Base-by-base conservation (phyloP, 2,888 invertebrate genomes). In the Suillia variegata region DNA sequence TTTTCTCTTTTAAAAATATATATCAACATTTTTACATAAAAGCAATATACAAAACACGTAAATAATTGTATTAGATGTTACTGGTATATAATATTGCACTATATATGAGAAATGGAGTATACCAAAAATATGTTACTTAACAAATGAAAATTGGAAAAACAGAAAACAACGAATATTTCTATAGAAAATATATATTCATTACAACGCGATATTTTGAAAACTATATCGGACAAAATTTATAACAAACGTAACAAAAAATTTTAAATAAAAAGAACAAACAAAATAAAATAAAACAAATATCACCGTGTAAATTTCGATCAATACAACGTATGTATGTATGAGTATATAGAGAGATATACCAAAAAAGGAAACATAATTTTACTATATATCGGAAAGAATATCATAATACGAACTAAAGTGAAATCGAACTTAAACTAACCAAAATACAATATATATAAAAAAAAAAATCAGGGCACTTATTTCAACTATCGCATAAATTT, bases 21-120 rank as follows among this genome's bases (percentile, higher is more conserved):
- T 54, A 15, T 22, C 4, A 45, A 45, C 20, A 45, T 54, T 54
- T 59, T 42, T 48, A 56, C 48, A 56, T 56, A n/a, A 48, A 42
- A 47, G 47, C 45, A 51, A 45, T 57, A 45, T 57, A 51, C 51
- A 57, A n/a, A 22, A 34, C 26, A 51, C n/a, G 31, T 51, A 51
- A 24, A 33, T 17, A 26, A 31, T 51, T 26, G 22, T 31, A 31
- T 50, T 38, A 33, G 5, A 33, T 17, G 17, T 45, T 42, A 45
- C 51, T 45, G 22, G 8, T 57, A 24, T 48, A 48, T 17, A 42
- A 54, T 58, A 56, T 62, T 56, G 26, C 22, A 52, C 45, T 61
- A 56, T 48, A 38, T 62, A 62, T 59, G 51, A n/a, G n/a, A 33
- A 33, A 33, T 51, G 33, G 17, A n/a, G n/a, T 31, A 17, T 15